Evolutionary conservation across 2,888 invertebrate species (phyloP).

Genomic region (Drosophila tripunctata): DNA sequence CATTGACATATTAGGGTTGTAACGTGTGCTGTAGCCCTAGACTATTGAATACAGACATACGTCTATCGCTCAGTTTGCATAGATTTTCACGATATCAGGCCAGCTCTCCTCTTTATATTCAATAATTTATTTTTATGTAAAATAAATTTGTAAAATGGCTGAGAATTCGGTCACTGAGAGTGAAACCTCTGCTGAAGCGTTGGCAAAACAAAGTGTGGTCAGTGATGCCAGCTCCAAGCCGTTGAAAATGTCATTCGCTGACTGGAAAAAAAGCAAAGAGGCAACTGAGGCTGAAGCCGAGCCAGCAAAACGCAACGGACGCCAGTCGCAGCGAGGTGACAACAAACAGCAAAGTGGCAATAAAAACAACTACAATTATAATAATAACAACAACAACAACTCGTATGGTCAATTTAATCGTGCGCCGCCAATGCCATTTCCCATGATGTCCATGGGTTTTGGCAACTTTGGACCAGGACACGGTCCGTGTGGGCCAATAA

Average conservation of each 20-base stretch:
- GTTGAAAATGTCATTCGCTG: conserved; percentile 67
- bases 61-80: conserved; percentile 32
- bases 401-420: conserved; percentile 43
- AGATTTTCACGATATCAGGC: conserved; percentile 23
- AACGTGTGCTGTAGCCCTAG: conserved; percentile 27
- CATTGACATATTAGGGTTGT: too few species aligned
- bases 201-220: not conserved
- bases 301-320: conserved; percentile 20
- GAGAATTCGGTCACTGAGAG: conserved; percentile 39
- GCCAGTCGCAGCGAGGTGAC: conserved; percentile 23
- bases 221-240: conserved; percentile 25
- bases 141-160: conserved; percentile 46
- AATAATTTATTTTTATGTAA: conserved; percentile 10
- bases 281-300: conserved; percentile 24
- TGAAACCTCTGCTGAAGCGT: conserved; percentile 6
- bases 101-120: conserved; percentile 1
- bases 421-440: conserved; percentile 62
- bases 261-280: conserved; percentile 73
- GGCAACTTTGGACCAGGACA: conserved; percentile 53
- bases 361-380: conserved; percentile 27
- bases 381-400: conserved; percentile 26
- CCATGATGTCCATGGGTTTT: conserved; percentile 55
- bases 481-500: conserved; percentile 37
- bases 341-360: conserved; percentile 20
- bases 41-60: not conserved